Evolutionary conservation across 2,888 invertebrate genomes (phyloP), one percentile per base, ranked within the genome.

Genomic region (Pimpla rufipes): DNA sequence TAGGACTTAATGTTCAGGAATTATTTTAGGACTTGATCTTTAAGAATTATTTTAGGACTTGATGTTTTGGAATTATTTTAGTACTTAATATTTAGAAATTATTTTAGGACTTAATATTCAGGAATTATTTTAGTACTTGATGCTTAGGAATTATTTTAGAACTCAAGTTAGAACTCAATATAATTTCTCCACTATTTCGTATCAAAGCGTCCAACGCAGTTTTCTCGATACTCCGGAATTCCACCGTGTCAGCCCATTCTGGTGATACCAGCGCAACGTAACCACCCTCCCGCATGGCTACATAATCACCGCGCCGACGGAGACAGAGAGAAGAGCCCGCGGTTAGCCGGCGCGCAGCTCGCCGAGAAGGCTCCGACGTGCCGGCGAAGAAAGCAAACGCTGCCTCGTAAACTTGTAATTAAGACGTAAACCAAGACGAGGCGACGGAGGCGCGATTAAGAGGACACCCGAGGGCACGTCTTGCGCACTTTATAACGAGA

Each of bases 401-500:
- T 18, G 57, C 76, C 68, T 80, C 68, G 82, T 71, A 79, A 79
- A 73, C 71, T 75, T 55, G 82, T 82, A 84, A 84, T 84, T 82
- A 84, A 83, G 79, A 79, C 71, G 79, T 82, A 52, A 79, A 82
- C 50, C 67, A 71, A 79, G 66, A 47, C 62, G 55, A 42, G 37
- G 45, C 76, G 67, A 42, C 23, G 35, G 11, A 42, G 23, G 21
- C 21, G 16, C 47, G 50, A 79, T 79, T 47, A 45, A 35, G 50
- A 62, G 62, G 62, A 55, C 74, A 42, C 79, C 37, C 35, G 8
- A 42, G 18, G 47, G 47, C 45, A 52, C 29, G 50, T 50, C 68
- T 50, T 35, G 35, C 35, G 23, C 50, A 68, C 35, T 13, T 68
- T 13, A 68, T 47, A 16, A 29, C 13, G 55, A 7, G 55, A 59